Evolutionary conservation across 2,113 vertebrate genomes (phyloP).

Genomic region (Oncorhynchus nerka): DNA sequence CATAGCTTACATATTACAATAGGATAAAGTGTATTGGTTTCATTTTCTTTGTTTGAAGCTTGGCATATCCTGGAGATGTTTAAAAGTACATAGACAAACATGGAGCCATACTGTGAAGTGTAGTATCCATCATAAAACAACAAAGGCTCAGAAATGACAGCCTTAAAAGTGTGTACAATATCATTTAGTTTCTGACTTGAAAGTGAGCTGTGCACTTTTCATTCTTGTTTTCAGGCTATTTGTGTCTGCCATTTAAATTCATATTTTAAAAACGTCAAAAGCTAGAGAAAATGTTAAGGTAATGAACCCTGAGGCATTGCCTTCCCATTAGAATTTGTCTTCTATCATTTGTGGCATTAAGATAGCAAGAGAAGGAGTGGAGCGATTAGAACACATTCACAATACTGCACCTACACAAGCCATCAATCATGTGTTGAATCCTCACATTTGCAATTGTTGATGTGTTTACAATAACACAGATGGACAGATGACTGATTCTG

Average conservation of each 20-base stretch:
- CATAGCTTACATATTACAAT: too few species aligned
- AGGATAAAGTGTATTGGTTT: too few species aligned
- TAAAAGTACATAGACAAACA: too few species aligned
- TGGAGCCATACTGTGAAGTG: too few species aligned
- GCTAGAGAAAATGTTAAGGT: neutral
- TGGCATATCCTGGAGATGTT: too few species aligned
- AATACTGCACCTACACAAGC: neutral
- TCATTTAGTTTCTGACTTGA: neutral
- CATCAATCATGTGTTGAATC: neutral
- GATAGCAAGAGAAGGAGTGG: too few species aligned
- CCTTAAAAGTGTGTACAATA: too few species aligned
- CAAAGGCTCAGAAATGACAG: too few species aligned
- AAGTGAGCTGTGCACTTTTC: neutral
- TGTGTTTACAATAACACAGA: neutral
- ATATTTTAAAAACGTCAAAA: neutral
- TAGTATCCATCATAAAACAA: too few species aligned
- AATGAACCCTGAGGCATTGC: neutral
- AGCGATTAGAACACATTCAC: neutral
- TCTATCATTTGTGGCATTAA: neutral
- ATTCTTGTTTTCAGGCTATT: neutral
- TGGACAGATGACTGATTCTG: neutral
- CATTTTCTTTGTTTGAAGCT: too few species aligned
- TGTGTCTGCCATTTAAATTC: neutral
- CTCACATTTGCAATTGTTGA: neutral
- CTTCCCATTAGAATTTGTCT: neutral